A percentile compares a stretch with the other conserved stretches of the same genome.
phyloP scores from a whole-genome alignment of 2,113 vertebrate species.

The Colaptes auratus region DNA sequence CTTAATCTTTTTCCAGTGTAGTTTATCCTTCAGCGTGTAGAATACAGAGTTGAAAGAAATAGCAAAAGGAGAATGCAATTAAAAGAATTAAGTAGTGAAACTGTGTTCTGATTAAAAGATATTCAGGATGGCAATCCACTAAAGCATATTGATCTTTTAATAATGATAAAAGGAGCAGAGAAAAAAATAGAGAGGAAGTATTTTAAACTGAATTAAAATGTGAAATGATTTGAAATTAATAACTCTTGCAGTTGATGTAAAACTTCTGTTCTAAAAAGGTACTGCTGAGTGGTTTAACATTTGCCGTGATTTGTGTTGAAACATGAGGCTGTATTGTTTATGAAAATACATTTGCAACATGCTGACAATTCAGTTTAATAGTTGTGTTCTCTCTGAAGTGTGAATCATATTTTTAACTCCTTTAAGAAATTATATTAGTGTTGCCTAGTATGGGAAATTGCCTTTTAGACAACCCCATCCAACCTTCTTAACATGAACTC shows the following conservation, averaged over 20 bases:
- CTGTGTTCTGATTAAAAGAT: not conserved
- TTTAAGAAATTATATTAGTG: not conserved
- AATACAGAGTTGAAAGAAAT: not conserved
- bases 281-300: not conserved
- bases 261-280: not conserved
- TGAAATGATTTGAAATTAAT: not conserved
- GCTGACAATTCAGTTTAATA: not conserved
- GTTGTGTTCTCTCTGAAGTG: not conserved
- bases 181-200: not conserved
- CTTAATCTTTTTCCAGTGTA: not conserved
- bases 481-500: not conserved
- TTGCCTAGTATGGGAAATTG: not conserved
- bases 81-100: not conserved
- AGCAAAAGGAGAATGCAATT: not conserved
- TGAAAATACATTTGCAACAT: not conserved
- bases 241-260: not conserved
- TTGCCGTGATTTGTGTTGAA: not conserved
- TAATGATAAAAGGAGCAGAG: not conserved
- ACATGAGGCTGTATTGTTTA: not conserved
- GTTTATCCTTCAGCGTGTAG: not conserved
- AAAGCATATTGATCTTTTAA: not conserved
- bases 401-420: conserved; percentile 4
- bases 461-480: not conserved
- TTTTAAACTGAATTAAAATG: not conserved
- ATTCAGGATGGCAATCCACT: not conserved